Evolutionary conservation across 2,797 vertebrate genomes (phyloP), one percentile per base, ranked within the genome.

Genomic region (Sebastes kiyomatsui): DNA sequence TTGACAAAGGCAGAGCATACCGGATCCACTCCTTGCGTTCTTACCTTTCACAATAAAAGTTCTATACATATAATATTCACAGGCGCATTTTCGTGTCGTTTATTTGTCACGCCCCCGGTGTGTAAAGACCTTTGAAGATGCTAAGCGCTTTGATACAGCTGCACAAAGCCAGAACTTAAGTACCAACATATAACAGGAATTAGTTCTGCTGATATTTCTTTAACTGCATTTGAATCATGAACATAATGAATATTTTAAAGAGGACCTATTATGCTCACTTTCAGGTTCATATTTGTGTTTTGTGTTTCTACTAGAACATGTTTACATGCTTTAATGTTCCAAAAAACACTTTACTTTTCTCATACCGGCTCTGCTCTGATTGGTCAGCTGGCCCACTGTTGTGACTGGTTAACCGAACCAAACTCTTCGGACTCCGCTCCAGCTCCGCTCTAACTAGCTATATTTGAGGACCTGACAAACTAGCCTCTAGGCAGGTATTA

Each of bases 371-470:
- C 0, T 16, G 5, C 14, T 42, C 38, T 42, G 38, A 42, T 42
- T 42, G 38, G 14, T 42, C 38, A 42, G 38, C 14, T 42, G 13
- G 5, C 38, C 38, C 14, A 42, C 38, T 42, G 0, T 42, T 42
- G 38, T 42, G 38, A 42, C 14, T 42, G 38, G 38, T 42, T 0
- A 42, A 42, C 1, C 0, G 14, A 6, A 42, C 38, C 38, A 0
- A 42, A 42, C 38, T 16, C 38, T 42, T 14, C 38, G 2, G 13
- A 42, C 38, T 14, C 13, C 38, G 13, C 38, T 42, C 38, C 38
- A 42, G 38, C 38, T 42, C 38, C 38, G 42, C 42, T 46, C 42
- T 46, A 16, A 46, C 38, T 6, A 46, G 38, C 38, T 46, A 7
- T 46, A 14, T 16, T 46, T 46, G 14, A 46, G 42, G 42, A 0